Evolutionary conservation across 2,888 invertebrate genomes (phyloP).

Genomic region (Calephelis perditalis): DNA sequence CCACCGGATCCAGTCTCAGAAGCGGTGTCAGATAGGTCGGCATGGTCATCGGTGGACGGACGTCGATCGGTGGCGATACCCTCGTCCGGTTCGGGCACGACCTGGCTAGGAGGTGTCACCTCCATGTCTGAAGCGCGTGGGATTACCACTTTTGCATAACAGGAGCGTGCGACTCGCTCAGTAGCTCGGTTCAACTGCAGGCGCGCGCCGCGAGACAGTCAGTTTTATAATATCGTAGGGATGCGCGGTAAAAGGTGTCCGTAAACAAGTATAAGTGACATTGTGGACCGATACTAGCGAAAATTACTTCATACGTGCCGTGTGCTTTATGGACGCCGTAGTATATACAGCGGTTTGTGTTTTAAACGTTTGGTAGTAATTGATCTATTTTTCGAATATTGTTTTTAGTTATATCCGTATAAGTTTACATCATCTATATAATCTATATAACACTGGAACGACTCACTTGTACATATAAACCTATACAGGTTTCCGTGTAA

Average conservation of each 20-base stretch:
- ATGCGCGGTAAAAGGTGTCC: constrained; percentile 66
- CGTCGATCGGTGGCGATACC: constrained; percentile 69
- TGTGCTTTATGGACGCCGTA: background rate
- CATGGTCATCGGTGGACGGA: constrained; percentile 78
- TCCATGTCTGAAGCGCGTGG: constrained; percentile 57
- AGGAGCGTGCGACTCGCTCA: constrained; percentile 60
- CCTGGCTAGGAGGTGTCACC: constrained; percentile 56
- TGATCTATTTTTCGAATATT: no score
- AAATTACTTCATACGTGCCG: constrained; percentile 25
- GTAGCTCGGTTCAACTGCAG: constrained; percentile 63
- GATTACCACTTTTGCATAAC: constrained; percentile 57
- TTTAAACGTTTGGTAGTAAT: no score
- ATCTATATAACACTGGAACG: no score
- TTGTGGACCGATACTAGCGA: constrained; percentile 46
- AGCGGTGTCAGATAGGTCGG: constrained; percentile 82
- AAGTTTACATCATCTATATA: no score
- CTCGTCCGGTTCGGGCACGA: constrained; percentile 60
- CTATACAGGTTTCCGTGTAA: no score
- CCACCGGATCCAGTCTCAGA: constrained; percentile 81
- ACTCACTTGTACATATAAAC: no score
- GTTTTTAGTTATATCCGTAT: no score
- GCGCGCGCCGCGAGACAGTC: constrained; percentile 57
- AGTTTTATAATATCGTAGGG: constrained; percentile 72
- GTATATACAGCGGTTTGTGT: no score
- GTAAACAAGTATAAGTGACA: constrained; percentile 60